phyloP scores from a whole-genome alignment of 2,797 vertebrate species.

The Schizopygopsis pylzovi region DNA sequence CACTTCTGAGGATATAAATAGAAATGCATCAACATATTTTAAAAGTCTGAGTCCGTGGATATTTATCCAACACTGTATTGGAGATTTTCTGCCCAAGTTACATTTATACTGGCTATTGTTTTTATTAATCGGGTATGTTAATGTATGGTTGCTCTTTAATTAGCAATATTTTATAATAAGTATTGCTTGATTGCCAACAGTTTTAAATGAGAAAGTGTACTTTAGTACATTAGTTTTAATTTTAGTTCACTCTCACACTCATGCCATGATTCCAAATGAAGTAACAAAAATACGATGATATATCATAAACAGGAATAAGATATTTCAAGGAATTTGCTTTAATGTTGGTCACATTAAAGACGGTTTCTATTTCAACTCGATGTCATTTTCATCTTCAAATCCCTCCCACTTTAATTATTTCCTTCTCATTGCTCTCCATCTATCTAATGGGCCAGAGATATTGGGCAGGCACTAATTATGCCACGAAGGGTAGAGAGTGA shows the following conservation, averaged over 20 bases:
- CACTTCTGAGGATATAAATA: neutral
- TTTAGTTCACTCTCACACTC: neutral
- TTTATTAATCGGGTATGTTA: neutral
- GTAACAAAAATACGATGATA: neutral
- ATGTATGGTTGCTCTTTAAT: neutral
- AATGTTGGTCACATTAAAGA: conserved; percentile 10
- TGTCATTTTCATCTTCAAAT: conserved; percentile 26
- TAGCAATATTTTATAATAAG: neutral
- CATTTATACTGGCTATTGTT: neutral
- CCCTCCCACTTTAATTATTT: conserved; percentile 15
- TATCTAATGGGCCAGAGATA: conserved; percentile 54
- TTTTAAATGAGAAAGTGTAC: neutral
- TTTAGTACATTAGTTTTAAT: neutral
- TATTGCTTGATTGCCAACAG: neutral
- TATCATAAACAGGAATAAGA: neutral
- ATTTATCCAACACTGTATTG: neutral
- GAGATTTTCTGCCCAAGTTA: neutral
- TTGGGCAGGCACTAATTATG: conserved; percentile 57
- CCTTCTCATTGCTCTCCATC: conserved; percentile 55
- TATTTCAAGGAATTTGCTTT: conserved; percentile 19
- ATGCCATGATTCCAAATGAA: neutral
- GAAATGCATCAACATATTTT: conserved; percentile 2
- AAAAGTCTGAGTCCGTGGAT: neutral
- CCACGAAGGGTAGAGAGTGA: conserved; percentile 47
- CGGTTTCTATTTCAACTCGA: conserved; percentile 23